phyloP scores from a whole-genome alignment of 2,888 invertebrate species.

The Andrena hattorfiana region DNA sequence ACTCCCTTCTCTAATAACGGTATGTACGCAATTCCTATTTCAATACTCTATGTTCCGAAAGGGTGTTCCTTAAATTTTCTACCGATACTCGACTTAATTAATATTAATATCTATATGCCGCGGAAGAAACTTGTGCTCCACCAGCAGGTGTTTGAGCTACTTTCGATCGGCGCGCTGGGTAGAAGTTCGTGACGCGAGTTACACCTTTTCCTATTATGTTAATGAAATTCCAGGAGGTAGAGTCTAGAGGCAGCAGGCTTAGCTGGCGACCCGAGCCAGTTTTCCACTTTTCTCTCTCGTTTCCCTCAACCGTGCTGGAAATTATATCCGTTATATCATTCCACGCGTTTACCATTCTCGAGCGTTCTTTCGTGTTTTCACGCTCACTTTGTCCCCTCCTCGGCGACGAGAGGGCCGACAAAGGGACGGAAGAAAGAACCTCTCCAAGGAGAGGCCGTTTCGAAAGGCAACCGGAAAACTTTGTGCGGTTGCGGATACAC shows the following conservation, averaged over 20 bases:
- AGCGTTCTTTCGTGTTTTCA: slow-evolving; percentile 51
- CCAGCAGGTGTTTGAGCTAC: slow-evolving; percentile 5
- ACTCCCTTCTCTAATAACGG: neutral
- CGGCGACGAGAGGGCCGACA: slow-evolving; percentile 29
- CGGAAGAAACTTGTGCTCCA: neutral
- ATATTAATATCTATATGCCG: slow-evolving; percentile 14
- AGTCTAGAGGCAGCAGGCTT: neutral
- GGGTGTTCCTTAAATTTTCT: neutral
- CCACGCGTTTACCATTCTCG: slow-evolving; percentile 49
- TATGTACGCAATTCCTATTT: neutral
- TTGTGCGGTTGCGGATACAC: slow-evolving; percentile 27
- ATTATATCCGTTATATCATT: slow-evolving; percentile 60
- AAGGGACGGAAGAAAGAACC: slow-evolving; percentile 38
- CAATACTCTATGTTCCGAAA: too few relatives aligned
- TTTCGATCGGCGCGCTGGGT: neutral
- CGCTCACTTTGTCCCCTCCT: slow-evolving; percentile 45
- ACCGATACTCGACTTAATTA: slow-evolving; percentile 20
- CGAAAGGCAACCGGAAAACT: slow-evolving; percentile 27
- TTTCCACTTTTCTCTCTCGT: neutral
- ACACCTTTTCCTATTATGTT: slow-evolving; percentile 31
- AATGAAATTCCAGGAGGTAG: slow-evolving; percentile 27
- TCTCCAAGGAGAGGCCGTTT: slow-evolving; percentile 15
- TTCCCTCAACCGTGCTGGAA: slow-evolving; percentile 30
- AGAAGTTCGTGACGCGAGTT: slow-evolving; percentile 13
- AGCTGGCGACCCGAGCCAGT: neutral